A percentile compares a stretch with the other conserved stretches of the same genome.
These are phyloP conservation scores for Neocrepidodera transversa DNA, from an alignment of 2,888 invertebrate genomes.

Conservation along the genomic window DNA sequence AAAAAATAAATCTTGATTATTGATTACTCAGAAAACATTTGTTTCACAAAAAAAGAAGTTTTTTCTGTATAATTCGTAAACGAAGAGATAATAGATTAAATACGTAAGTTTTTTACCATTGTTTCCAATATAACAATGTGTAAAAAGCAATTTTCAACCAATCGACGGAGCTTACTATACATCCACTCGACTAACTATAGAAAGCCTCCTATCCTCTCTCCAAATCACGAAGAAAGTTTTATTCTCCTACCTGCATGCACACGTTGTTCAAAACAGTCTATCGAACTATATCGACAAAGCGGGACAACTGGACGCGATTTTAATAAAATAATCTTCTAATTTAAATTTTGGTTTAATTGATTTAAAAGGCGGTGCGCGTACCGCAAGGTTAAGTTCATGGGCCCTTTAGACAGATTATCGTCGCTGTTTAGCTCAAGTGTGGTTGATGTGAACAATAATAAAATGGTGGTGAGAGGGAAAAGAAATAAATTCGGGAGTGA, in stretches of 20 bases:
- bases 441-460: constrained; percentile 62
- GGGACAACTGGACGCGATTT: constrained; percentile 5
- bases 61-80: no score
- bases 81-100: no score
- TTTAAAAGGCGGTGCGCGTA: no score
- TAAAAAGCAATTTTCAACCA: no score
- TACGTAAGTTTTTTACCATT: no score
- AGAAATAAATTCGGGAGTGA: constrained; percentile 65
- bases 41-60: no score
- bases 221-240: constrained; percentile 15
- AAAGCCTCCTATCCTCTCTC: constrained; percentile 7
- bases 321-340: neutral
- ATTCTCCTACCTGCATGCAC: neutral
- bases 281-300: constrained; percentile 8
- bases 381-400: constrained; percentile 58
- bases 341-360: no score
- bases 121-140: no score
- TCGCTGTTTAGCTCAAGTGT: constrained; percentile 66
- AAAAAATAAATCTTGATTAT: no score
- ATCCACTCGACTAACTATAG: neutral
- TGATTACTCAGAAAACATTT: no score
- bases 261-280: constrained; percentile 16
- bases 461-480: constrained; percentile 56
- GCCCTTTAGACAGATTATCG: constrained; percentile 68
- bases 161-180: neutral